Evolutionary conservation across 2,888 invertebrate species (phyloP).

Genomic region (Augiades crinisus): DNA sequence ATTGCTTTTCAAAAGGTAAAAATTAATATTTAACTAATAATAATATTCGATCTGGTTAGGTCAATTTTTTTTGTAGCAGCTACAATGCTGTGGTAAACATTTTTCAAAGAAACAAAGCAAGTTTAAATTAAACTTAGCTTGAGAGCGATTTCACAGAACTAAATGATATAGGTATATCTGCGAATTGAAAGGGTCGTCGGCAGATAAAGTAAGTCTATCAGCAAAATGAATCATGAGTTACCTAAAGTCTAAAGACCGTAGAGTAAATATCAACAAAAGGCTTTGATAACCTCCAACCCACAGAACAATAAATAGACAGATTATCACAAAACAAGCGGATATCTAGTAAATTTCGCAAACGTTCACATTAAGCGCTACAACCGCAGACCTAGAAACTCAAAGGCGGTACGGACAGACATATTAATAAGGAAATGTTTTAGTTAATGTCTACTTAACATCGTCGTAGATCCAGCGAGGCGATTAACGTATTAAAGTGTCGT

Average conservation of each 20-base stretch:
- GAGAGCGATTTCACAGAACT: too few species aligned
- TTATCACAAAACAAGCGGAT: constrained; percentile 24
- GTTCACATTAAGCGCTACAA: constrained; percentile 15
- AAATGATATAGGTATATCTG: too few species aligned
- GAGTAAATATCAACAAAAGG: constrained; percentile 26
- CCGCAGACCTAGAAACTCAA: constrained; percentile 7
- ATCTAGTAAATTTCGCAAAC: constrained; percentile 20
- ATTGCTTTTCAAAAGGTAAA: too few species aligned
- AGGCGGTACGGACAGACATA: constrained; percentile 18
- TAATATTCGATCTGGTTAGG: too few species aligned
- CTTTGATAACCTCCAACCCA: constrained; percentile 25
- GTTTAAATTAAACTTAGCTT: too few species aligned
- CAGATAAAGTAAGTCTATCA: constrained; percentile 5
- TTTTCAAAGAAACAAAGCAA: neutral
- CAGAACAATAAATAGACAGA: constrained; percentile 24
- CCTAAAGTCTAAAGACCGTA: constrained; percentile 11
- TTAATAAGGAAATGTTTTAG: constrained; percentile 31
- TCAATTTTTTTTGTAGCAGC: too few species aligned
- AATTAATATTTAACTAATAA: too few species aligned
- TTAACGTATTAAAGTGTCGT: constrained; percentile 8
- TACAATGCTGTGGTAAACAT: too few species aligned
- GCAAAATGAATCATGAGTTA: constrained; percentile 13
- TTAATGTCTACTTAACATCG: constrained; percentile 14
- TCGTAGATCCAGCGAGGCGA: neutral
- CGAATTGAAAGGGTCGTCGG: neutral